Conservation (phyloP, 2,113 vertebrate species). For the Lasiurus borealis region DNA sequence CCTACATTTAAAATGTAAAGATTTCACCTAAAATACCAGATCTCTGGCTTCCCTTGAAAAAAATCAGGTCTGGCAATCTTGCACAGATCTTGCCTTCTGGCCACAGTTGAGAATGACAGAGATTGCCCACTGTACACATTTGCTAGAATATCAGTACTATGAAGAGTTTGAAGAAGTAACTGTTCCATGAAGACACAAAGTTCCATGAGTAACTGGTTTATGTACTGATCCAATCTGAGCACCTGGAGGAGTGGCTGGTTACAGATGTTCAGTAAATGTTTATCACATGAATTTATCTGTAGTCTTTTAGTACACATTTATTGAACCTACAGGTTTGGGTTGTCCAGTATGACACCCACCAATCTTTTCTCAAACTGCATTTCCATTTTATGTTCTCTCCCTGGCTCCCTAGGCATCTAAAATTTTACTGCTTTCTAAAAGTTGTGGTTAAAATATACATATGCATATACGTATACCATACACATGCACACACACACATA, state of each 20-base stretch:
- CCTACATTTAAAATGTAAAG: not conserved
- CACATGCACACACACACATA: no score
- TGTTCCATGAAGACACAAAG: not conserved
- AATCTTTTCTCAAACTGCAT: not conserved
- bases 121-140: not conserved
- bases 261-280: not conserved
- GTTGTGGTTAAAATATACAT: no score
- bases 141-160: not conserved
- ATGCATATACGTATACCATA: no score
- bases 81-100: not conserved
- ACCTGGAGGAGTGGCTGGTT: not conserved
- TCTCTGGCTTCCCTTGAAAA: constrained; percentile 36
- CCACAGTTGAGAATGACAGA: not conserved
- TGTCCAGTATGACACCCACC: not conserved
- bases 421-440: not conserved
- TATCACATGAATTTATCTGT: not conserved
- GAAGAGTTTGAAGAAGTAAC: not conserved
- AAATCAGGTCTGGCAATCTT: not conserved
- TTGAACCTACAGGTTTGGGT: not conserved
- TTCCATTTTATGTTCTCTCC: not conserved
- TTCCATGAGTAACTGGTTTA: not conserved
- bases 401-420: not conserved
- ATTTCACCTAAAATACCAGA: not conserved
- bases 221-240: not conserved
- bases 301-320: not conserved